A percentile compares a stretch with the other conserved stretches of the same genome.
Conservation (phyloP, 2,888 invertebrate genomes). For the Drosophila lutescens region DNA sequence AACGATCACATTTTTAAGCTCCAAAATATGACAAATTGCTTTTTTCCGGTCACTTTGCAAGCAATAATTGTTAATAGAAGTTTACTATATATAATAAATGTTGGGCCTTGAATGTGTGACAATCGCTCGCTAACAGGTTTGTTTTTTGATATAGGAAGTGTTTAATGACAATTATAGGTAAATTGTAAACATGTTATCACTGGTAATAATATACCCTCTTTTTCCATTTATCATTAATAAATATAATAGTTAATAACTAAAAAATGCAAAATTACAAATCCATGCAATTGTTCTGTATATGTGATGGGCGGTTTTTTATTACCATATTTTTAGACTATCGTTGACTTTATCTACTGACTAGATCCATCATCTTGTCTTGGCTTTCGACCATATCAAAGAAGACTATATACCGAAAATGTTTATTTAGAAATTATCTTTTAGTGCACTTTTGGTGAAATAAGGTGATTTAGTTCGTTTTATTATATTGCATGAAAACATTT, state of each 20-base stretch:
- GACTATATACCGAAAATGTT: neutral
- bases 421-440: neutral
- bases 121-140: neutral
- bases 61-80: neutral
- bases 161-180: neutral
- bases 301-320: neutral
- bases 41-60: neutral
- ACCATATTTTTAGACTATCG: neutral
- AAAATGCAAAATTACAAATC: neutral
- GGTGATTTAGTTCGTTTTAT: no score
- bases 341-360: conserved; percentile 3
- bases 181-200: neutral
- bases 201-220: no score
- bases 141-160: neutral
- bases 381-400: neutral
- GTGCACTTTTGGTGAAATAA: neutral
- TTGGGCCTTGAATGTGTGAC: neutral
- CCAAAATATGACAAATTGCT: no score
- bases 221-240: no score
- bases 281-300: neutral
- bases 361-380: conserved; percentile 1
- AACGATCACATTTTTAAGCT: no score
- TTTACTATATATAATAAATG: neutral
- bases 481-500: no score
- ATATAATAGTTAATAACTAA: neutral